These are phyloP conservation scores for Ophion costatus DNA, from an alignment of 2,888 invertebrate genomes.

Conservation along the genomic window DNA sequence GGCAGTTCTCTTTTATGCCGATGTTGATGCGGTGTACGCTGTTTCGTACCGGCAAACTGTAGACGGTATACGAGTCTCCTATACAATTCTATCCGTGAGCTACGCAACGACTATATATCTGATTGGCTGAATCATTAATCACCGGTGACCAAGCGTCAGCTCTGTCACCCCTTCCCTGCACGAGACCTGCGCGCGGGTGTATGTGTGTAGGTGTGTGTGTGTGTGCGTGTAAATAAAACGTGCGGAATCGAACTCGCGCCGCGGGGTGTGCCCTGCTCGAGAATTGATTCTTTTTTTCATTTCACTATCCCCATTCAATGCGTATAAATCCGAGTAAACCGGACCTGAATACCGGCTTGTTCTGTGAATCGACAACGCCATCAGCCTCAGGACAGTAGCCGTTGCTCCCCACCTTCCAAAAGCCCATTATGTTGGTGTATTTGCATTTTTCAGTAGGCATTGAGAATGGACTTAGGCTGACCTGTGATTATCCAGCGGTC, in stretches of 20 bases:
- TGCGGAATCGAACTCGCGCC: constrained; percentile 64
- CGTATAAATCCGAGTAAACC: constrained; percentile 37
- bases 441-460: constrained; percentile 39
- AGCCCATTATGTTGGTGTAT: constrained; percentile 29
- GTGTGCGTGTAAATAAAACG: constrained; percentile 57
- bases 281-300: constrained; percentile 58
- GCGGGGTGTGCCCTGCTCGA: constrained; percentile 73
- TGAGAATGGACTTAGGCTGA: constrained; percentile 14
- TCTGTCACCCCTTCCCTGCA: constrained; percentile 68
- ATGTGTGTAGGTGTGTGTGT: neutral
- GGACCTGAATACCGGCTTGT: constrained; percentile 42
- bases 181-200: neutral
- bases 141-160: constrained; percentile 77
- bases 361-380: constrained; percentile 53
- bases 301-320: constrained; percentile 33
- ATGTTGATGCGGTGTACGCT: constrained; percentile 40
- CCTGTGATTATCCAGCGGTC: constrained; percentile 14
- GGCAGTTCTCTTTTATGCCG: constrained; percentile 54
- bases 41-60: constrained; percentile 31
- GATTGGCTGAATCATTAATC: constrained; percentile 80
- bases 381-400: constrained; percentile 40
- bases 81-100: constrained; percentile 59
- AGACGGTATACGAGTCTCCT: constrained; percentile 56
- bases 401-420: neutral
- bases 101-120: constrained; percentile 75